Evolutionary conservation across 1,140 invertebrate genomes (phyloP), one percentile per base, ranked within the genome.

Genomic region (Dendrolimus punctatus): DNA sequence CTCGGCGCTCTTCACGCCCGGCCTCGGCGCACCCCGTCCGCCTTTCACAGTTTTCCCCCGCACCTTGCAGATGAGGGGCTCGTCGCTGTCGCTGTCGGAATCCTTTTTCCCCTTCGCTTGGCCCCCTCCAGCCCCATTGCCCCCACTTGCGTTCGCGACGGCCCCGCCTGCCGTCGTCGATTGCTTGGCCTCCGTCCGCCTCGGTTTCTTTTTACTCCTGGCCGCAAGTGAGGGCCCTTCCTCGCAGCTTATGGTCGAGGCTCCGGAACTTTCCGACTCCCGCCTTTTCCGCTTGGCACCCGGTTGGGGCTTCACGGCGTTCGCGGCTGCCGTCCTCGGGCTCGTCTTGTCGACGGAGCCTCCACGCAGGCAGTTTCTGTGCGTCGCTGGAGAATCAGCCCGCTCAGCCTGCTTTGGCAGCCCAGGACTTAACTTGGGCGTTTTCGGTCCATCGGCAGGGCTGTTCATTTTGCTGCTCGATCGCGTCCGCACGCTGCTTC

Each of bases 1-100:
- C 58, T 76, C 85, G 40, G 60, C 49, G 8, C 66, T 62, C 52
- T 64, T 71, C 10, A 53, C 70, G 39, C 54, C 74, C 58, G 61
- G 38, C 50, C 68, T 51, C 39, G 62, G 46, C 44, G 63, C 58
- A 6, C 65, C 68, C 46, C 67, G 58, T 47, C 62, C 64, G 40
- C 58, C 60, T 49, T 76, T 71, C 6, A 58, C 57, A 39, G 60
- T 61, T 57, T 80, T 85, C 64, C 90, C 90, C 9, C 90, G 80
- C 55, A 91, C 90, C 83, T 94, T 94, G 47, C 91, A 92, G 62
- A 93, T 93, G 36, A 94, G 85, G 47, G 93, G 93, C 78, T 95
- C 93, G 75, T 94, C 93, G 64, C 93, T 94, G 63, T 94, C 94
- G 37, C 92, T 94, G 64, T 91, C 90, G 10, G 90, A 91, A 49